Conservation (phyloP, 1,140 invertebrate genomes). For the Leptopilina boulardi region DNA sequence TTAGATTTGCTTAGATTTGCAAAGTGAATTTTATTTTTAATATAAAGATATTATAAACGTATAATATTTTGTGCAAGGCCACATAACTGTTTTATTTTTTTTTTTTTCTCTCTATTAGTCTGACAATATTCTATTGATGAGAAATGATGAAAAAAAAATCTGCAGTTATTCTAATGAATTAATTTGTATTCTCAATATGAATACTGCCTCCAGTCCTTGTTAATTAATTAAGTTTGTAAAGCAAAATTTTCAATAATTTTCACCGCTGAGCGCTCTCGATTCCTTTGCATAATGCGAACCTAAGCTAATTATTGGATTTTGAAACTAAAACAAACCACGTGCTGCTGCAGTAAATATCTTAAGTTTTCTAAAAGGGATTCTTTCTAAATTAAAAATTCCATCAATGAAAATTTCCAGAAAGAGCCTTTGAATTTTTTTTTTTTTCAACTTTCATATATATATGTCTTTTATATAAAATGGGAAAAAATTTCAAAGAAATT, state of each 20-base stretch:
- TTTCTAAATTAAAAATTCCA: conserved; percentile 1
- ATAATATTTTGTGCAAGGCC: not conserved
- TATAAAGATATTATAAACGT: not conserved
- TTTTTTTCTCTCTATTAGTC: not conserved
- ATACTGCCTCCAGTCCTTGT: not conserved
- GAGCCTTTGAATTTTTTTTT: too few species aligned
- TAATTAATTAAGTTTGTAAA: not conserved
- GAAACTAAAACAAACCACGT: not conserved
- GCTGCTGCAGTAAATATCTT: not conserved
- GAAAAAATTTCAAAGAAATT: too few species aligned
- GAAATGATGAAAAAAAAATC: too few species aligned
- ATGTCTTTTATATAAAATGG: too few species aligned
- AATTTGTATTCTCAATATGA: not conserved
- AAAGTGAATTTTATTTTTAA: not conserved
- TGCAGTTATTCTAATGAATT: not conserved
- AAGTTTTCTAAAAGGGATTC: not conserved
- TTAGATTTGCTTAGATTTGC: not conserved
- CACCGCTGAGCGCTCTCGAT: not conserved
- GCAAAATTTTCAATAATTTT: not conserved
- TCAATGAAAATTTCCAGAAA: not conserved
- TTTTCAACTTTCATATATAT: too few species aligned
- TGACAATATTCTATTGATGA: too few species aligned
- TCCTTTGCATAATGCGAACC: not conserved
- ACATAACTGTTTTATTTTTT: not conserved
- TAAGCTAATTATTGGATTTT: not conserved